Conservation (phyloP, 2,113 vertebrate genomes). For the Illadopsis cleaveri region DNA sequence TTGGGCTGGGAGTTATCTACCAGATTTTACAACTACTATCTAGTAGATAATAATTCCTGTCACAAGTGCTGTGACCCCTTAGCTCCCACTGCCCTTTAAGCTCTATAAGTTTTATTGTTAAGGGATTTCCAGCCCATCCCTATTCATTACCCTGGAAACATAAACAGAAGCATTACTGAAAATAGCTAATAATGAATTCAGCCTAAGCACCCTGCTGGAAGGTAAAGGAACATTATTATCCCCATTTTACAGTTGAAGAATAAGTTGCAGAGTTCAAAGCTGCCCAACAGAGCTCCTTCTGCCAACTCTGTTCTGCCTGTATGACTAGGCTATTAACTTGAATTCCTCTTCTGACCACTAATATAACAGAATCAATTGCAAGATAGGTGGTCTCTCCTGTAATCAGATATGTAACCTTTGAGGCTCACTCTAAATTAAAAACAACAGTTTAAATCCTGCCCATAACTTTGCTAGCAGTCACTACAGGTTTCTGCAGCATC, state of each 20-base stretch:
- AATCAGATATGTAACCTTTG: neutral
- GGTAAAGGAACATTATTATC: conserved; percentile 11
- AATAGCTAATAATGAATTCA: conserved; percentile 45
- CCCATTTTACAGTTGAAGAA: conserved; percentile 9
- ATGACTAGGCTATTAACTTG: neutral
- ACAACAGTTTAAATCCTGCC: neutral
- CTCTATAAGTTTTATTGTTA: neutral
- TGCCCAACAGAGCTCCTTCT: neutral
- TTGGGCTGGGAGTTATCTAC: neutral
- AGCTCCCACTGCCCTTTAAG: conserved; percentile 12
- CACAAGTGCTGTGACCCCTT: neutral
- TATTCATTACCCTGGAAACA: conserved; percentile 54
- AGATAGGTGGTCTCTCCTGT: conserved; percentile 25
- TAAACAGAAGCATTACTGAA: conserved; percentile 50
- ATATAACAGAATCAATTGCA: conserved; percentile 1
- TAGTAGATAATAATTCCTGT: neutral
- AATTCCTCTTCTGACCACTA: conserved; percentile 16
- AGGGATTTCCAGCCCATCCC: conserved; percentile 40
- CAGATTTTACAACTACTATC: neutral
- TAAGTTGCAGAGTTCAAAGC: conserved; percentile 39
- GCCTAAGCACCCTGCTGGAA: conserved; percentile 17
- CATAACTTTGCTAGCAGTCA: neutral
- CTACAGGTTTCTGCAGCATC: conserved; percentile 14
- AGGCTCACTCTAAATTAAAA: conserved; percentile 9
- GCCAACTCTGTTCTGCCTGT: neutral